phyloP scores from a whole-genome alignment of 2,113 vertebrate genomes.

The Heptranchias perlo region DNA sequence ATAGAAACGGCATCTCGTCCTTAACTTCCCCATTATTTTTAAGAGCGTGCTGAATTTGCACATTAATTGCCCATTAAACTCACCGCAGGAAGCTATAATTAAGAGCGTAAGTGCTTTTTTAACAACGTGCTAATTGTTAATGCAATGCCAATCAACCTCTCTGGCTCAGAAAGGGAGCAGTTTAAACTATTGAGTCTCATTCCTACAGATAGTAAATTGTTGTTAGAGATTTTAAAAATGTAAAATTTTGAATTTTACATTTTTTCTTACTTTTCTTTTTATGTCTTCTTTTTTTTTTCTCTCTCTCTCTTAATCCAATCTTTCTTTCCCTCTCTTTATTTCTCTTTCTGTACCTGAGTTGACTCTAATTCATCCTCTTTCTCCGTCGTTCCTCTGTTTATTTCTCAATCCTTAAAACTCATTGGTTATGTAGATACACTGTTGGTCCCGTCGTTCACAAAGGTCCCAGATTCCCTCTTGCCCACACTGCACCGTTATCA shows the following conservation, averaged over 20 bases:
- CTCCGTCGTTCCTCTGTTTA: background rate
- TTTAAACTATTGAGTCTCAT: background rate
- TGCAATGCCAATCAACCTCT: background rate
- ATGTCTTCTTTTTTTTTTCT: background rate
- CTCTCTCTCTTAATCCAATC: background rate
- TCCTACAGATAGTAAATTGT: background rate
- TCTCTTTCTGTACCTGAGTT: background rate
- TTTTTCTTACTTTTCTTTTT: background rate
- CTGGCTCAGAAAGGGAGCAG: background rate
- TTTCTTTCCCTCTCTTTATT: background rate
- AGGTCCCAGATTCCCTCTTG: background rate
- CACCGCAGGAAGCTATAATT: background rate
- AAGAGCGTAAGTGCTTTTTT: background rate
- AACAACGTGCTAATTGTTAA: background rate
- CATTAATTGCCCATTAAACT: background rate
- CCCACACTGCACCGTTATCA: no score
- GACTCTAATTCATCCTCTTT: background rate
- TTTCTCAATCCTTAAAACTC: background rate
- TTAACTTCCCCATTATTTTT: background rate
- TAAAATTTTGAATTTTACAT: no score
- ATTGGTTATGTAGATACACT: background rate
- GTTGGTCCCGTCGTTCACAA: background rate
- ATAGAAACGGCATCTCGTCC: background rate
- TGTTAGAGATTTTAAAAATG: background rate
- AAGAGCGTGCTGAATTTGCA: background rate